Percentiles rank a stretch among this genome's conserved stretches.
Evolutionary conservation across 2,888 invertebrate genomes (phyloP).

Genomic region (Corbicula japonica): DNA sequence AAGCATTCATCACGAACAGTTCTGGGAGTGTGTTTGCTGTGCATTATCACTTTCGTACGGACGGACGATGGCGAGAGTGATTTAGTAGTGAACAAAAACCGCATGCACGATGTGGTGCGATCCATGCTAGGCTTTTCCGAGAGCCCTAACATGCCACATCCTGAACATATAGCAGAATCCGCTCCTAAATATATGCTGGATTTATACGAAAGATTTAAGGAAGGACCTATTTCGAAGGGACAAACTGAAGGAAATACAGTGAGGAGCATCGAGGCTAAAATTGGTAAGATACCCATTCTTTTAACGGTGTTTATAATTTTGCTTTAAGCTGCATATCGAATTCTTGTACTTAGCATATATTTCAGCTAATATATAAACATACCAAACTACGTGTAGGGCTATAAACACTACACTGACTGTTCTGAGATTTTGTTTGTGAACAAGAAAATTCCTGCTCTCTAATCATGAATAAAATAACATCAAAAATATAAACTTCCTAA

Average conservation of each 20-base stretch:
- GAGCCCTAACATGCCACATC: constrained; percentile 62
- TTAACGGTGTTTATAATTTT: no score
- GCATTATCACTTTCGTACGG: constrained; percentile 27
- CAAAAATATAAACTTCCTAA: no score
- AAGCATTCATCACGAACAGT: constrained; percentile 37
- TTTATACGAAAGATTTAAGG: constrained; percentile 81
- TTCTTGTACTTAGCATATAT: no score
- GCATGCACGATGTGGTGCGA: constrained; percentile 74
- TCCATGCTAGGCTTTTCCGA: constrained; percentile 74
- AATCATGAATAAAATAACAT: no score
- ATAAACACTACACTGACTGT: no score
- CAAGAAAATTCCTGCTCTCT: no score
- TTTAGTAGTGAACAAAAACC: constrained; percentile 32
- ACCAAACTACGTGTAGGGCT: no score
- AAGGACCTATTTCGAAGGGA: constrained; percentile 69
- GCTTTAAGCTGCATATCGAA: no score
- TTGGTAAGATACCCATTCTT: constrained; percentile 79
- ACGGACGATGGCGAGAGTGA: constrained; percentile 24
- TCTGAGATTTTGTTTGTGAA: no score
- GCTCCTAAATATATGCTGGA: constrained; percentile 82
- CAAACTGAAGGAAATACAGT: constrained; percentile 79
- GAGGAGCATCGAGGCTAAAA: constrained; percentile 78
- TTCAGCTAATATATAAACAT: no score
- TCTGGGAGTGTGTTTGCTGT: constrained; percentile 24
- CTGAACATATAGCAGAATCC: constrained; percentile 57